Evolutionary conservation across 92 coral and sea anemone species (phyloP), one percentile per base, ranked within the genome.

Genomic region (Epizoanthus illoricatus): DNA sequence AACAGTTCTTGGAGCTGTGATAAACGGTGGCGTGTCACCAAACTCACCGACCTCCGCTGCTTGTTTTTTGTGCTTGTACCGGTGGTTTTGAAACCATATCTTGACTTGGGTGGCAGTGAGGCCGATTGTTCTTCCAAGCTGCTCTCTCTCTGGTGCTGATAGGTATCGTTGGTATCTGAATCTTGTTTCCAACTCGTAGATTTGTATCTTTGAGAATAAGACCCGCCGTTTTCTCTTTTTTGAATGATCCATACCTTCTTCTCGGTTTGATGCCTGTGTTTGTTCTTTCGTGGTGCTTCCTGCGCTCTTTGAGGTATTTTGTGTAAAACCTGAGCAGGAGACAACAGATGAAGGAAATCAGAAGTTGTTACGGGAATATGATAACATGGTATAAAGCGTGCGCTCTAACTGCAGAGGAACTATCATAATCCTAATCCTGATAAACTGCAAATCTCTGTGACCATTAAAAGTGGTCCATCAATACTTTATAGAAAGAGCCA

Each of bases 81-180:
- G 96, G 81, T 97, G 99, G 65, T 97, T 97, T 74, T 97, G 99
- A 85, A 97, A 97, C 99, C 99, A 97, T 72, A 97, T 97, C 88
- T 97, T 97, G 40, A 97, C 98, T 85, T 97, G 99, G 17, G 97
- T 91, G n/a, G 99, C 98, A 11, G 98, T 97, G 7, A 97, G 98
- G 81, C 92, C 92, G 58, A 97, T 94, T 97, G 92, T 97, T 66
- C 99, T 86, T 16, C 98, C 99, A 39, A 97, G 94, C 64, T 97
- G 99, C 75, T 97, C 99, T 23, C 99, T 88, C 55, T 97, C 99
- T 8, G 99, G 99, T n/a, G 99, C 99, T 16, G 99, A 97, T 66
- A 97, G 87, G 88, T 97, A 97, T 19, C 99, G 91, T 74, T 97
- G 99, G 79, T 97, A 94, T 58, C 99, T 92, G 80, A 97, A 97